Evolutionary conservation across 2,797 vertebrate genomes (phyloP).

Genomic region (Eurystomus glaucurus): DNA sequence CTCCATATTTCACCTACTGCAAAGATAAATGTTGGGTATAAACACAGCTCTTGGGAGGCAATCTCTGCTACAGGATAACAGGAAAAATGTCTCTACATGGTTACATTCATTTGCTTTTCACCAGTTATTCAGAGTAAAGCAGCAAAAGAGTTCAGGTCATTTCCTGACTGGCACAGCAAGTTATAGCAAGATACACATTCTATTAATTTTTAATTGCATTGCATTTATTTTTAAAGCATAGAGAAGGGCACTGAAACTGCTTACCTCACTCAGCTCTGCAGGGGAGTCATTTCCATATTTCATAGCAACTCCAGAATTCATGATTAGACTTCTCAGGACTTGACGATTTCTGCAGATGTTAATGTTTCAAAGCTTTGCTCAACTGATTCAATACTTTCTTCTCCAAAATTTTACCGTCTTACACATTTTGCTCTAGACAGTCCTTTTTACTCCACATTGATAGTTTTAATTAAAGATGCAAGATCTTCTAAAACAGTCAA

Average conservation of each 20-base stretch:
- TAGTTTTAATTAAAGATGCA: conserved; percentile 53
- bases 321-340: conserved; percentile 80
- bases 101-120: conserved; percentile 55
- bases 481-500: conserved; percentile 36
- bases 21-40: conserved; percentile 41
- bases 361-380: conserved; percentile 51
- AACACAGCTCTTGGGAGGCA: conserved; percentile 11
- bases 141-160: conserved; percentile 71
- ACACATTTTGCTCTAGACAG: conserved; percentile 76
- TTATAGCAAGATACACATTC: conserved; percentile 74
- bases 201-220: conserved; percentile 73
- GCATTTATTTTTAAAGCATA: conserved; percentile 50
- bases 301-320: conserved; percentile 88
- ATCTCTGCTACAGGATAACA: conserved; percentile 4
- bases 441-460: conserved; percentile 78
- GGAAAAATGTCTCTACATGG: neutral
- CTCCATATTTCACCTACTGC: conserved; percentile 31
- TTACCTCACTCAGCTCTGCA: conserved; percentile 88
- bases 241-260: conserved; percentile 66
- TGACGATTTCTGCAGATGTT: conserved; percentile 62
- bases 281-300: conserved; percentile 85
- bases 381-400: conserved; percentile 52
- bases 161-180: conserved; percentile 76
- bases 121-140: conserved; percentile 34
- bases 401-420: conserved; percentile 56